These are phyloP conservation scores for Drosophila seguyi DNA, from an alignment of 1,140 invertebrate species.

Conservation along the genomic window DNA sequence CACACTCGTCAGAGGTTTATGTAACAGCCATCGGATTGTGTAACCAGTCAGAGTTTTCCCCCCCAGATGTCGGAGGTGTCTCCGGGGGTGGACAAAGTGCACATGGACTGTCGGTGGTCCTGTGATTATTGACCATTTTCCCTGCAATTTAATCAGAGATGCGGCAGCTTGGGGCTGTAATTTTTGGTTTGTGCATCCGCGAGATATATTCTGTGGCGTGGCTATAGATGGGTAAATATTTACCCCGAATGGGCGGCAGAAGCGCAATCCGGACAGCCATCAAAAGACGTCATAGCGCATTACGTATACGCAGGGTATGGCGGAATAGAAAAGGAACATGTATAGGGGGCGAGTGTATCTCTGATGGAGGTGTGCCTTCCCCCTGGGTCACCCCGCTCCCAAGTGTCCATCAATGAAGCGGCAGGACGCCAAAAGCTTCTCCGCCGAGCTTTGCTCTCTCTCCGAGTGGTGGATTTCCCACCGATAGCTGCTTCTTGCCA, in stretches of 20 bases:
- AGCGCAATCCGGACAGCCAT: constrained; percentile 28
- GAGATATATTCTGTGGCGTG: constrained; percentile 30
- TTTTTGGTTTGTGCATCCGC: constrained; percentile 23
- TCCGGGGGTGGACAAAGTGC: constrained; percentile 3
- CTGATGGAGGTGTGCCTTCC: neutral
- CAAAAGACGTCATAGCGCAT: constrained; percentile 77
- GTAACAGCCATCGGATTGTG: constrained; percentile 75
- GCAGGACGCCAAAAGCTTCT: constrained; percentile 76
- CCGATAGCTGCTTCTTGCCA: constrained; percentile 62
- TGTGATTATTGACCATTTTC: constrained; percentile 36
- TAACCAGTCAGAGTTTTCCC: constrained; percentile 44
- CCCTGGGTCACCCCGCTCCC: neutral
- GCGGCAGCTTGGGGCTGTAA: constrained; percentile 6
- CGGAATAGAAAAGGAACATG: constrained; percentile 29
- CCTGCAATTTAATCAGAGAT: constrained; percentile 22
- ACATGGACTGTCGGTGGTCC: constrained; percentile 9
- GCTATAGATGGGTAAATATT: constrained; percentile 37
- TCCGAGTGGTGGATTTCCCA: constrained; percentile 59
- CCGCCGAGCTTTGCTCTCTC: constrained; percentile 41
- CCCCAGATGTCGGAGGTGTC: constrained; percentile 1
- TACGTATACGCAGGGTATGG: constrained; percentile 70
- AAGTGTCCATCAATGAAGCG: constrained; percentile 65
- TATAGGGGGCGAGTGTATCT: neutral
- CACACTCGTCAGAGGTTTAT: constrained; percentile 57
- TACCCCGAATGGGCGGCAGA: constrained; percentile 1